Conservation (phyloP, 2,797 vertebrate species). For the Thripadectes ignobilis region DNA sequence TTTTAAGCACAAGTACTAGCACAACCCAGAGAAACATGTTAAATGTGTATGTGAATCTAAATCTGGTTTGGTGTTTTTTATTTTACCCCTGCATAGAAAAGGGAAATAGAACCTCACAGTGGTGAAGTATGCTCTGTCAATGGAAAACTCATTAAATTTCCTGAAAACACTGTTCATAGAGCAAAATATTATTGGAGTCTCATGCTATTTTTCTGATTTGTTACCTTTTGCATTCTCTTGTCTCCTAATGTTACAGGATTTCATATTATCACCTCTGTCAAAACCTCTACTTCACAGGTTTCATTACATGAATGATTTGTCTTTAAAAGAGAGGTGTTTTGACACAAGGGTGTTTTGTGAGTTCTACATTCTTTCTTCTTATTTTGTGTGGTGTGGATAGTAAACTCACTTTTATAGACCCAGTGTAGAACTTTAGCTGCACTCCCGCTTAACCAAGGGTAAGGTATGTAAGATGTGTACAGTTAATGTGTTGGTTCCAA, state of each 20-base stretch:
- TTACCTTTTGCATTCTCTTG: background rate
- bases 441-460: background rate
- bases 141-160: background rate
- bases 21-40: background rate
- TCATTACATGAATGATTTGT: background rate
- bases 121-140: background rate
- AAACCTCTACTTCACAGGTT: background rate
- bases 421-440: background rate
- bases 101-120: slow-evolving; percentile 4
- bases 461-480: background rate
- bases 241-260: background rate
- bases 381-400: background rate
- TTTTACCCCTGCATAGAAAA: background rate
- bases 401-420: background rate
- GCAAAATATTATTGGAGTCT: background rate
- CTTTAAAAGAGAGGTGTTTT: background rate
- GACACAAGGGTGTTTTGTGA: background rate
- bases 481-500: background rate
- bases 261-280: background rate
- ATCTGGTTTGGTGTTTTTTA: background rate
- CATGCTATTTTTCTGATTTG: background rate
- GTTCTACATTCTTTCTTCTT: background rate
- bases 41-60: background rate
- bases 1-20: background rate
- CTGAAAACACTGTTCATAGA: background rate